Evolutionary conservation across 2,888 invertebrate species (phyloP), one percentile per base, ranked within the genome.

Genomic region (Arrhopalites spinosus): DNA sequence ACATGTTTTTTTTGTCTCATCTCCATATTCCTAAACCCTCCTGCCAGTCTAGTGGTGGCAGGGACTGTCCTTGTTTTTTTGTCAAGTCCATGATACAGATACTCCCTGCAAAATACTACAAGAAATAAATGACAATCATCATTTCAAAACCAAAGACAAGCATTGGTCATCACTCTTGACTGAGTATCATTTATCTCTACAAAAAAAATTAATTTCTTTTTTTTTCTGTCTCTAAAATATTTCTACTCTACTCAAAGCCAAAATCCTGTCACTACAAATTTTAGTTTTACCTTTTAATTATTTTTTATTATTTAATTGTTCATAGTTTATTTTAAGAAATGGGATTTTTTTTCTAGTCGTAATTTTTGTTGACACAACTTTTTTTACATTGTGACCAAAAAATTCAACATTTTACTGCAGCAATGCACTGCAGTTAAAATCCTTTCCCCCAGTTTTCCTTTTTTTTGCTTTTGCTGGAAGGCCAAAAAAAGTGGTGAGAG

Each of bases 1-100:
- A 59, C 59, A 59, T 23, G 59, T 23, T 59, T 36, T n/a, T n/a
- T 59, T 59, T 59, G 59, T 59, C 50, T 50, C 59, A 59, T 59
- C 59, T 25, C 59, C 59, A 50, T 50, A 50, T 25, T 36, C 11
- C 36, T 59, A 59, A 59, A 27, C 59, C 59, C 27, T 59, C 23
- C 36, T 36, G n/a, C 36, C 36, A 36, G 59, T 59, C 23, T 53
- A 8, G 8, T 53, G 59, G 11, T 59, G 59, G 20, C 59, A 20
- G 59, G 59, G 25, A 59, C 25, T 23, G 27, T 59, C 59, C 59
- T 59, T 25, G 27, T 11, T 53, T 53, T 23, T 53, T 1, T 56
- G n/a, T 59, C 59, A 59, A 23, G 50, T n/a, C n/a, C n/a, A n/a
- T n/a, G n/a, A n/a, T n/a, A n/a, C n/a, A n/a, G n/a, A n/a, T n/a